A percentile compares a stretch with the other conserved stretches of the same genome.
phyloP scores from a whole-genome alignment of 2,888 invertebrate genomes.

The Andrena praecox region DNA sequence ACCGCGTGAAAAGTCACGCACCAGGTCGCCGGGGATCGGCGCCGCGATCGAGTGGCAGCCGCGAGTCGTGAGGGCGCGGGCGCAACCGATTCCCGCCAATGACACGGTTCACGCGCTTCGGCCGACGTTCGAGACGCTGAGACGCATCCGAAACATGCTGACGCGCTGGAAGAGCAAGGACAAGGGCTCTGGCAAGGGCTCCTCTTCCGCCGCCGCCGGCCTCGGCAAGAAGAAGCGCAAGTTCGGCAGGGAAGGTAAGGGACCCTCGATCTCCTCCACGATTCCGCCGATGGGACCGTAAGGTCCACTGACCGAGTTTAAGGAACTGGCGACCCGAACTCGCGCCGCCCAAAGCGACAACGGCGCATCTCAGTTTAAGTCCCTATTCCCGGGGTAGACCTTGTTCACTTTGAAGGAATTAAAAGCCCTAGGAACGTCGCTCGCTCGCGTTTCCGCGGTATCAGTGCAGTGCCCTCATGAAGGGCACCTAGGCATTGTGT shows the following conservation, averaged over 20 bases:
- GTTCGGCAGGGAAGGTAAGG: conserved; percentile 90
- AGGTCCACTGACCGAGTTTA: too few species aligned
- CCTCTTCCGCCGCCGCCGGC: conserved; percentile 85
- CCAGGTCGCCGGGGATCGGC: conserved; percentile 20
- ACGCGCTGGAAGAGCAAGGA: conserved; percentile 95
- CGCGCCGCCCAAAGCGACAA: too few species aligned
- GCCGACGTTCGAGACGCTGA: conserved; percentile 64
- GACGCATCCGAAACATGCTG: conserved; percentile 87
- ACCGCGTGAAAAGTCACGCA: conserved; percentile 43
- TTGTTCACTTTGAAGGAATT: too few species aligned
- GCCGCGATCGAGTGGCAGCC: conserved; percentile 27
- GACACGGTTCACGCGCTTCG: conserved; percentile 30
- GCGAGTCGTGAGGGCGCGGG: conserved; percentile 38
- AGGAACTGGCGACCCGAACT: too few species aligned
- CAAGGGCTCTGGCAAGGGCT: conserved; percentile 89
- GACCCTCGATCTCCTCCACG: not conserved
- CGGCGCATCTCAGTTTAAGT: too few species aligned
- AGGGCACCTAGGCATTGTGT: too few species aligned
- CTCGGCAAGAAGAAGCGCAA: conserved; percentile 93
- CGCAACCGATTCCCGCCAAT: conserved; percentile 28
- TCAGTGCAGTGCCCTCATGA: too few species aligned
- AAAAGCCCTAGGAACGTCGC: too few species aligned
- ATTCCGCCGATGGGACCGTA: too few species aligned
- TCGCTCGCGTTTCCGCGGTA: too few species aligned
- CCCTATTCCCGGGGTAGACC: too few species aligned